Percentiles rank a stretch among this genome's conserved stretches.
phyloP scores from a whole-genome alignment of 2,888 invertebrate species.

The Drosophila flavopinicola region DNA sequence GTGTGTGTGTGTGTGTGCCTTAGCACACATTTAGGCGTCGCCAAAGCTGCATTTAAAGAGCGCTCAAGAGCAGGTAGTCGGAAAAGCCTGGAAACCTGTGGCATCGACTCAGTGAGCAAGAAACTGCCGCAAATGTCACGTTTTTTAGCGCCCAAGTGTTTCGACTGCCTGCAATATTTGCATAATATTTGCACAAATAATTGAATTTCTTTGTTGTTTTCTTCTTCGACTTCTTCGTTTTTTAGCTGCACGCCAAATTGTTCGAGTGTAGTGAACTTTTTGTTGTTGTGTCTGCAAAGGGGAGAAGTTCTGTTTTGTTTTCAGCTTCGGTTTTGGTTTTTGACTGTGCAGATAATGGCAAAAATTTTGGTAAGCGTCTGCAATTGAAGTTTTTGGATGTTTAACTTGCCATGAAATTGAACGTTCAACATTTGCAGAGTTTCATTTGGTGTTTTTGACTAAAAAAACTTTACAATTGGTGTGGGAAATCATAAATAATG shows the following conservation, averaged over 20 bases:
- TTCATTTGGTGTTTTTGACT: constrained; percentile 47
- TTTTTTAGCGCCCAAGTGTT: constrained; percentile 37
- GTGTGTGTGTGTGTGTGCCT: constrained; percentile 16
- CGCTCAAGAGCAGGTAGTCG: constrained; percentile 28
- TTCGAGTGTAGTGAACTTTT: constrained; percentile 23
- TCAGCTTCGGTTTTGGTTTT: constrained; percentile 15
- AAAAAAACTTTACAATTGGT: constrained; percentile 22
- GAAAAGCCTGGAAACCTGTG: constrained; percentile 48
- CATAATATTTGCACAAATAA: constrained; percentile 83
- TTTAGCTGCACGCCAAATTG: constrained; percentile 39
- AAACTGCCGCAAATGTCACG: constrained; percentile 70
- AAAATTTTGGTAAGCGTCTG: constrained; percentile 59
- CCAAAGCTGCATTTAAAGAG: constrained; percentile 59
- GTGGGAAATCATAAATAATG: neutral
- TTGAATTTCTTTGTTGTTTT: constrained; percentile 68
- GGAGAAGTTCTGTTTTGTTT: too few species aligned
- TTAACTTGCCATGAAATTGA: constrained; percentile 76
- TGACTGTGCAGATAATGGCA: constrained; percentile 59
- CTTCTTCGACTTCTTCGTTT: too few species aligned
- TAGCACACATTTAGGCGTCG: constrained; percentile 47
- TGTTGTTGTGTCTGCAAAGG: constrained; percentile 18
- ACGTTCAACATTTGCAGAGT: constrained; percentile 40
- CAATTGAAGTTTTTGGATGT: constrained; percentile 68
- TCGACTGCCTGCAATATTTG: constrained; percentile 64
- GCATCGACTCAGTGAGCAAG: constrained; percentile 37